Conservation (phyloP, 1,140 invertebrate species). For the Drosophila rhopaloa region DNA sequence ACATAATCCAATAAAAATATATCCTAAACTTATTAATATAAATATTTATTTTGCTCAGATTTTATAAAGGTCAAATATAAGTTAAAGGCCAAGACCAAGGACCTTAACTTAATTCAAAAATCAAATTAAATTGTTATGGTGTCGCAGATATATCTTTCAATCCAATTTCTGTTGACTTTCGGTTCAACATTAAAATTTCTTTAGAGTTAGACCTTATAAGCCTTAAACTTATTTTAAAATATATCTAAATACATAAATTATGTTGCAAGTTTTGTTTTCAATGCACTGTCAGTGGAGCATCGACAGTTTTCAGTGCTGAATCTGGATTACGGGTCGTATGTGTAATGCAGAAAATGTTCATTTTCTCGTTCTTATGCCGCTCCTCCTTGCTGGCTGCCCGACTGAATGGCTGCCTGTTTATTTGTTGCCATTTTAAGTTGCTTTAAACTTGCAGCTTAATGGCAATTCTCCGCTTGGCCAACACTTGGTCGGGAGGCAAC, state of each 20-base stretch:
- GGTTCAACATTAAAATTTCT: too few species aligned
- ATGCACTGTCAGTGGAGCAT: conserved; percentile 35
- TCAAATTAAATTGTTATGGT: too few species aligned
- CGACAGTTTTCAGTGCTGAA: conserved; percentile 58
- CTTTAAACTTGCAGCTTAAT: conserved; percentile 80
- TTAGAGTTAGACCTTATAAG: too few species aligned
- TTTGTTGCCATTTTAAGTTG: conserved; percentile 78
- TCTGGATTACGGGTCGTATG: conserved; percentile 70
- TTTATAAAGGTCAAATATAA: too few species aligned
- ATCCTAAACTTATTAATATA: too few species aligned
- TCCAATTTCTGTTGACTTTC: too few species aligned
- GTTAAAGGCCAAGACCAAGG: too few species aligned
- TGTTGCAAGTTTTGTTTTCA: neutral
- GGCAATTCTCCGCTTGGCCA: conserved; percentile 70
- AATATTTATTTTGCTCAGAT: too few species aligned
- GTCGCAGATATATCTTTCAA: too few species aligned
- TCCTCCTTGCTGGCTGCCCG: conserved; percentile 1
- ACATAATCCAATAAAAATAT: too few species aligned
- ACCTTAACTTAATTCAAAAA: too few species aligned
- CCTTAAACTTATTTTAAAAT: neutral
- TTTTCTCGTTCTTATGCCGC: conserved; percentile 11
- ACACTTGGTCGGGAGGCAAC: conserved; percentile 16
- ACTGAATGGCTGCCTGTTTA: conserved; percentile 56
- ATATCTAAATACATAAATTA: too few species aligned
- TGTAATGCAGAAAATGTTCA: conserved; percentile 48